Conservation (phyloP, 2,888 invertebrate genomes). For the Drosophila monieri region DNA sequence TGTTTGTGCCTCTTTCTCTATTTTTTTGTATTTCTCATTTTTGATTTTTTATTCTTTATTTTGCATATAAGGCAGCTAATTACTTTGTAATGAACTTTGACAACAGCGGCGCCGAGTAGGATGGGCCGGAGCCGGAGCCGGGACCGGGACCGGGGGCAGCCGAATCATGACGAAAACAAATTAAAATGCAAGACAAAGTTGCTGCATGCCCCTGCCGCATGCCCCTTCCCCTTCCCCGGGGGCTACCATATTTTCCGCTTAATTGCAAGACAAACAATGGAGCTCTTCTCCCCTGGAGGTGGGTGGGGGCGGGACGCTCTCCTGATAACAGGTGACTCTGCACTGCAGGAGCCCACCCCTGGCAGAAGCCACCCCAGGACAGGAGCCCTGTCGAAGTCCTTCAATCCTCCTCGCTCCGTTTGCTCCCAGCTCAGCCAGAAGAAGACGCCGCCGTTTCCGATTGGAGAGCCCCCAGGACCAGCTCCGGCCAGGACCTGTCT, state of each 20-base stretch:
- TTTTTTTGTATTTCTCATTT: conserved; percentile 19
- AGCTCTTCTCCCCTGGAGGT: too few relatives aligned
- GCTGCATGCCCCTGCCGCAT: conserved; percentile 18
- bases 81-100: conserved; percentile 82
- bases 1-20: conserved; percentile 12
- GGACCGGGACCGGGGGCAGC: conserved; percentile 15
- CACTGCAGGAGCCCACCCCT: conserved; percentile 17
- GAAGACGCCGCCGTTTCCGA: conserved; percentile 15
- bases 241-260: conserved; percentile 24
- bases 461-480: too few relatives aligned
- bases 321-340: conserved; percentile 35
- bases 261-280: conserved; percentile 45
- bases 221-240: neutral
- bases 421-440: conserved; percentile 68
- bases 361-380: too few relatives aligned
- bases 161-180: conserved; percentile 53
- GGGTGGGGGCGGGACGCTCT: too few relatives aligned
- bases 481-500: neutral
- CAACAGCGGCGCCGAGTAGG: conserved; percentile 47
- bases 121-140: too few relatives aligned
- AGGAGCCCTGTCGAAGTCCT: conserved; percentile 28
- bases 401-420: conserved; percentile 70
- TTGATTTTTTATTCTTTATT: conserved; percentile 35
- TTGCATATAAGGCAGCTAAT: conserved; percentile 69
- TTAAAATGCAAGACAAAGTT: conserved; percentile 52